phyloP scores from a whole-genome alignment of 2,113 vertebrate species.

The Prunella himalayana region DNA sequence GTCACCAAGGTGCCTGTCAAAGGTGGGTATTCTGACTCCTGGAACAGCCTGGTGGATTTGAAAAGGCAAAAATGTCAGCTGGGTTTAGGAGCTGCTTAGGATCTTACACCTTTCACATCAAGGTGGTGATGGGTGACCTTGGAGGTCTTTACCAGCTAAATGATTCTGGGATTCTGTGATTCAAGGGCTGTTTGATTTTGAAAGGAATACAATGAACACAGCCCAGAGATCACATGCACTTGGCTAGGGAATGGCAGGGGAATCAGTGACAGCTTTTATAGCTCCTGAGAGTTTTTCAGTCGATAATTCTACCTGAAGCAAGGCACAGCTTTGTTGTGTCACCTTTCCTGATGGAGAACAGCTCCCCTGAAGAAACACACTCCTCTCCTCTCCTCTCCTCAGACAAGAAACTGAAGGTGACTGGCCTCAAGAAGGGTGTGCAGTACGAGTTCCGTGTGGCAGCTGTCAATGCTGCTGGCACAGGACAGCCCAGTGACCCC shows the following conservation, averaged over 20 bases:
- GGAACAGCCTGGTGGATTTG: background rate
- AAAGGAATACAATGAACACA: background rate
- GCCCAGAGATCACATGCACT: background rate
- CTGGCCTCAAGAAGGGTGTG: constrained; percentile 77
- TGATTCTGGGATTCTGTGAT: background rate
- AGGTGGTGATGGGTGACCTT: background rate
- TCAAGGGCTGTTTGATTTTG: background rate
- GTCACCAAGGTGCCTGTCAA: constrained; percentile 71
- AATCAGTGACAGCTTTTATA: background rate
- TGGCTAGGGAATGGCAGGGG: background rate
- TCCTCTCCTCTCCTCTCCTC: background rate
- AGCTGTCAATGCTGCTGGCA: constrained; percentile 83
- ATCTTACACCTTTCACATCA: background rate
- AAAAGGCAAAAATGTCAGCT: background rate
- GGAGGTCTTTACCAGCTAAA: background rate
- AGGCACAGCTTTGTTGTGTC: background rate
- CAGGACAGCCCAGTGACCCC: constrained; percentile 78
- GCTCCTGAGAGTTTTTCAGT: background rate
- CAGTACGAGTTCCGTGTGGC: constrained; percentile 88
- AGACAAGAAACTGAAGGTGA: constrained; percentile 77
- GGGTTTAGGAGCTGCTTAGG: background rate
- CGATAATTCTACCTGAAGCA: background rate
- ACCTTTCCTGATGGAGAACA: background rate
- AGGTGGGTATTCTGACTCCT: constrained; percentile 63
- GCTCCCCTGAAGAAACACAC: background rate